Evolutionary conservation across 2,797 vertebrate genomes (phyloP).

Genomic region (Dendrocincla fuliginosa): DNA sequence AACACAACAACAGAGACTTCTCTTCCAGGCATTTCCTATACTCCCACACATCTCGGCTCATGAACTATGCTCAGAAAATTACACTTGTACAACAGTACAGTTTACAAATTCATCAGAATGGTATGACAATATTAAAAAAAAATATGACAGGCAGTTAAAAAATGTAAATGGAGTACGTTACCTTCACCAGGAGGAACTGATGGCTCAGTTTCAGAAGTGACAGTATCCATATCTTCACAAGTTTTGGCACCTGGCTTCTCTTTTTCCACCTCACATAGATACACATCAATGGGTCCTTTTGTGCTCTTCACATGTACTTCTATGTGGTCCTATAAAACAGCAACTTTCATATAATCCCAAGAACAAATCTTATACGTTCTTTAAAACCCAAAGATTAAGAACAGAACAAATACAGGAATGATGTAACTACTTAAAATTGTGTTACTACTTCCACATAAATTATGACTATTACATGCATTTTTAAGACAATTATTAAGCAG

Average conservation of each 20-base stretch:
- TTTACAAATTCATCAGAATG: neutral
- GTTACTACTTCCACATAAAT: neutral
- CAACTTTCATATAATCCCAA: neutral
- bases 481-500: neutral
- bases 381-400: neutral
- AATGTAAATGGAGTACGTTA: neutral
- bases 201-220: neutral
- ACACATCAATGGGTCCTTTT: constrained; percentile 84
- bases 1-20: neutral
- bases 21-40: neutral
- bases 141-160: neutral
- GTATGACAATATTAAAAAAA: neutral
- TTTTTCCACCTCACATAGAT: constrained; percentile 82
- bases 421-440: neutral
- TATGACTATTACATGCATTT: neutral
- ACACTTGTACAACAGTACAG: neutral
- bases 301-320: constrained; percentile 87
- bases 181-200: constrained; percentile 24
- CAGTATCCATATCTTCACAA: neutral
- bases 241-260: neutral
- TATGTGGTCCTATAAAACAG: constrained; percentile 82
- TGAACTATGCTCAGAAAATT: neutral
- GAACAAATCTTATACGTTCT: neutral
- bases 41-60: neutral
- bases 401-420: neutral